Evolutionary conservation across 2,113 vertebrate species (phyloP), one percentile per base, ranked within the genome.

Genomic region (Nothoprocta pentlandii): DNA sequence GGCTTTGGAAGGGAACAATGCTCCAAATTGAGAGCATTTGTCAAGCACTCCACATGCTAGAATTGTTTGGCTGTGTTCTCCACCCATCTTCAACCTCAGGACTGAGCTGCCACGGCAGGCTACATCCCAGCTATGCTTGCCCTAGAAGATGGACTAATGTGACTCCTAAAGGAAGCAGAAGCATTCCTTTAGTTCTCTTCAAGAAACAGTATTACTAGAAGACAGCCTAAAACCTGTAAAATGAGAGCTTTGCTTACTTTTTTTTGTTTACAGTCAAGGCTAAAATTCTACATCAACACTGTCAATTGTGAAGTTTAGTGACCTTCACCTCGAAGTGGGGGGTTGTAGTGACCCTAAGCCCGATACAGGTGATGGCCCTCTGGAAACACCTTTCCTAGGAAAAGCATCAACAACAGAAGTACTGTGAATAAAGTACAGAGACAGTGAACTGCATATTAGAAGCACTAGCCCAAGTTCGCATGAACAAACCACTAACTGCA

Each of bases 61-160:
- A 64, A 79, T 1, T 2, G 44, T 26, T 62, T 71, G n/a, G 11
- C 69, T 62, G 44, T 49, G 30, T 32, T 63, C 5, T 4, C 16
- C 3, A 2, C 15, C 16, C n/a, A 26, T 10, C 73, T 49, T 16
- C 85, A 94, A 1, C 61, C 42, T 21, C 1, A 4, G 32, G 44
- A 68, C 20, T 8, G 54, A 80, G 56, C 17, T 3, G 0, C 41
- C 84, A 34, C 0, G 0, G 30, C 71, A 46, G 2, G 6, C 69
- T 83, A 51, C 80, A 84, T 62, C 42, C 73, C 39, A 92, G 19
- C 51, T 10, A 32, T 4, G 36, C 63, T 2, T 74, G 68, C 51
- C 73, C 68, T 69, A 49, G 39, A 73, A 46, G 21, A 54, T n/a
- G 21, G 32, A 74, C 42, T 68, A 91, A 68, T 0, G 0, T 56